phyloP scores from a whole-genome alignment of 2,113 vertebrate species.

The Passer domesticus region DNA sequence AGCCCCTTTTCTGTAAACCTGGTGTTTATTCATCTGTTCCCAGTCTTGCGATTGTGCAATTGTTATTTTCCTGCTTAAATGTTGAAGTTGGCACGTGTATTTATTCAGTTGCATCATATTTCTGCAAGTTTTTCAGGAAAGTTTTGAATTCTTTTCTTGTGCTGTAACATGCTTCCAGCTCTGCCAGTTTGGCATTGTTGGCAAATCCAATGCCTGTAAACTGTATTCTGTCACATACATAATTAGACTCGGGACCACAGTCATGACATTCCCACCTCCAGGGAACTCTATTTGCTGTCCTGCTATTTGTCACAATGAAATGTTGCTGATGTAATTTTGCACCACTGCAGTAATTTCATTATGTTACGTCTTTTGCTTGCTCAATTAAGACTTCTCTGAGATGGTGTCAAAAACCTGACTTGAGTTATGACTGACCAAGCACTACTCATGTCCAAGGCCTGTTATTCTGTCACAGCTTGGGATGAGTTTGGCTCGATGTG shows the following conservation, averaged over 20 bases:
- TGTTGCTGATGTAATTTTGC: not conserved
- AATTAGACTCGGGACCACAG: not conserved
- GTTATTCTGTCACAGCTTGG: not conserved
- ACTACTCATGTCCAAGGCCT: not conserved
- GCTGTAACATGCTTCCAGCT: not conserved
- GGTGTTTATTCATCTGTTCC: not conserved
- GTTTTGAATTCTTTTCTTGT: not conserved
- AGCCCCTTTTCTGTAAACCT: not conserved
- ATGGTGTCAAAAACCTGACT: not conserved
- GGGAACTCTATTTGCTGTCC: not conserved
- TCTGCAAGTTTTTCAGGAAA: slow-evolving; percentile 1
- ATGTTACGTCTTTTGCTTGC: not conserved
- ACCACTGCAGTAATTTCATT: not conserved
- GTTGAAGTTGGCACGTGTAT: not conserved
- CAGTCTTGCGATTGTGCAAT: not conserved
- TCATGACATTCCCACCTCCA: not conserved
- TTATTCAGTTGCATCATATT: not conserved
- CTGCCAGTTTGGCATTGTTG: not conserved
- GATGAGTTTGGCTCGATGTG: not conserved
- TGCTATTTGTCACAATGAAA: not conserved
- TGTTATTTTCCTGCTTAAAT: not conserved
- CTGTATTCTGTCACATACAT: not conserved
- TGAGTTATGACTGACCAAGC: not conserved
- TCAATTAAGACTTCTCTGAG: not conserved
- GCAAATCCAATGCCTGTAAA: not conserved